These are phyloP conservation scores for Phyto melanocephala DNA, from an alignment of 2,888 invertebrate genomes.

Conservation along the genomic window DNA sequence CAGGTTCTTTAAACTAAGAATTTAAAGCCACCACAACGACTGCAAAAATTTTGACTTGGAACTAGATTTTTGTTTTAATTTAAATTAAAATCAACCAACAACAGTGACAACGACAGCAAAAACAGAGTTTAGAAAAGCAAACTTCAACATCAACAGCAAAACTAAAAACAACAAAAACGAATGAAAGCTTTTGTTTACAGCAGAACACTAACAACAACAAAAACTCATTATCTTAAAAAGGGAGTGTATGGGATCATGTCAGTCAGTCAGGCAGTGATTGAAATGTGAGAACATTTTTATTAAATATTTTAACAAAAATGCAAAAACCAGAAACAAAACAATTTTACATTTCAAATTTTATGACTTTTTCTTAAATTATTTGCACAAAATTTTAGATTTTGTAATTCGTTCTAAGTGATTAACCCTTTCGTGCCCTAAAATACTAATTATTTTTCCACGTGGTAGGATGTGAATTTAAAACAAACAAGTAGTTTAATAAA, in stretches of 20 bases:
- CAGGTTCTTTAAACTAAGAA: constrained; percentile 52
- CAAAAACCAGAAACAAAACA: too few species aligned
- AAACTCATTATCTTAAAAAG: constrained; percentile 15
- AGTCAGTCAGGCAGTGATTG: background rate
- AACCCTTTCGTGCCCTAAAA: too few species aligned
- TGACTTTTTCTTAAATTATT: too few species aligned
- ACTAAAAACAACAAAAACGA: background rate
- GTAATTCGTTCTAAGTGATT: too few species aligned
- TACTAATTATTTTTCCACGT: too few species aligned
- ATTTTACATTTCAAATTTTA: too few species aligned
- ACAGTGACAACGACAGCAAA: background rate
- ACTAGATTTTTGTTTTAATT: constrained; percentile 52
- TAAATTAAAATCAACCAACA: background rate
- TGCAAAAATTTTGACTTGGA: constrained; percentile 36
- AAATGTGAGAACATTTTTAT: constrained; percentile 11
- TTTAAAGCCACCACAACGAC: constrained; percentile 12
- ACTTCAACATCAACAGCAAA: constrained; percentile 9
- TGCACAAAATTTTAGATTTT: too few species aligned
- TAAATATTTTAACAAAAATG: too few species aligned
- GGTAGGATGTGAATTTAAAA: too few species aligned
- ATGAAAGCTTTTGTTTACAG: constrained; percentile 18
- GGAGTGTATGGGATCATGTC: constrained; percentile 44
- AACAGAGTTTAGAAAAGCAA: constrained; percentile 27
- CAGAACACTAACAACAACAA: background rate
- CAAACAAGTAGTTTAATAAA: too few species aligned